These are phyloP conservation scores for Trichoplax adhaerens DNA, from an alignment of 37 sponge, comb jelly and placozoan species.

Conservation along the genomic window DNA sequence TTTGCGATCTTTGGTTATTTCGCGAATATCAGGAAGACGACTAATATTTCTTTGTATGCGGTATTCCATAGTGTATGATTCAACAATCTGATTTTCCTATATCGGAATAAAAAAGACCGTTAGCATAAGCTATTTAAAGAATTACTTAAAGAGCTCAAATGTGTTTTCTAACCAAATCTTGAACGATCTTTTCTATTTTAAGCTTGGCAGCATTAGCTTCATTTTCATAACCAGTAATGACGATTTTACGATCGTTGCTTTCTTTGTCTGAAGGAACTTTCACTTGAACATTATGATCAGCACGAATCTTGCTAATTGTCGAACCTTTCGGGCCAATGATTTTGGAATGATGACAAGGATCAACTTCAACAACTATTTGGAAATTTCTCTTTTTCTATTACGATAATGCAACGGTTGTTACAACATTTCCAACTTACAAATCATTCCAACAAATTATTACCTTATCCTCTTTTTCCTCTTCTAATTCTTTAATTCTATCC, in stretches of 20 bases:
- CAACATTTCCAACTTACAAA: too few relatives aligned
- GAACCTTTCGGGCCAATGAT: slow-evolving; percentile 70
- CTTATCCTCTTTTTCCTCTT: slow-evolving; percentile 70
- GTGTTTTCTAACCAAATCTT: slow-evolving; percentile 34
- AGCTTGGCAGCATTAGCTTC: slow-evolving; percentile 60
- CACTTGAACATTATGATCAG: slow-evolving; percentile 51
- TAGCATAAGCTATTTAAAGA: too few relatives aligned
- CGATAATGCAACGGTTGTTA: neutral
- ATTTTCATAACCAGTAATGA: slow-evolving; percentile 64
- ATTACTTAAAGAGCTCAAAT: too few relatives aligned
- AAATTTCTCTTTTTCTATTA: slow-evolving; percentile 51
- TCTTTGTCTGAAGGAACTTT: slow-evolving; percentile 45
- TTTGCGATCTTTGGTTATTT: slow-evolving; percentile 52
- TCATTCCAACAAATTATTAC: slow-evolving; percentile 9
- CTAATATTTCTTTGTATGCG: slow-evolving; percentile 36
- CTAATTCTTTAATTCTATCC: slow-evolving; percentile 42
- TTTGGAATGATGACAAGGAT: slow-evolving; percentile 55
- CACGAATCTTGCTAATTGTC: slow-evolving; percentile 56
- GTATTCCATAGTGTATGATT: slow-evolving; percentile 61
- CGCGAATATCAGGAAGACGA: neutral
- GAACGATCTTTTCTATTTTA: slow-evolving; percentile 51
- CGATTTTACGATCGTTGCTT: slow-evolving; percentile 27
- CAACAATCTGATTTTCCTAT: slow-evolving; percentile 53
- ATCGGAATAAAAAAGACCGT: too few relatives aligned
- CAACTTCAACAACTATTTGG: slow-evolving; percentile 30